Conservation (phyloP, 2,888 invertebrate species). For the Morinoia aosen region DNA sequence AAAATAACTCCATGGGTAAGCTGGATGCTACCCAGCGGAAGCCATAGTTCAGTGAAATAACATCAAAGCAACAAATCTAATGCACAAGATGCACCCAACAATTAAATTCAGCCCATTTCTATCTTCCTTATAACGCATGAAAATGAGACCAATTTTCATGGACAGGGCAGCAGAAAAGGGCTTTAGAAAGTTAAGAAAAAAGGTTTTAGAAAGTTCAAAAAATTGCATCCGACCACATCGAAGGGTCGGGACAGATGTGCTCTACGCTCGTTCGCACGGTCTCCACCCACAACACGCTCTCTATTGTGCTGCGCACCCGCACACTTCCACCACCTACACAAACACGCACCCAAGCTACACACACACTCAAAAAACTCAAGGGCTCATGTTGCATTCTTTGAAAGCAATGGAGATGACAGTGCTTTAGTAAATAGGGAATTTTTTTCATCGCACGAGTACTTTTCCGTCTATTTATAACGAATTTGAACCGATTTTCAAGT, state of each 20-base stretch:
- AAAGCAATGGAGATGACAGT: neutral
- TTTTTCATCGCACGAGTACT: neutral
- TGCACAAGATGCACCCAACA: neutral
- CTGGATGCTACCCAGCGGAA: neutral
- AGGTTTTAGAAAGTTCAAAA: neutral
- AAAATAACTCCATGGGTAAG: neutral
- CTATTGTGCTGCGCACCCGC: neutral
- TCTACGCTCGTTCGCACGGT: neutral
- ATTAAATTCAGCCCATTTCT: neutral
- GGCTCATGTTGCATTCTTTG: neutral
- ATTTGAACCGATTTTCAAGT: neutral
- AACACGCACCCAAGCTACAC: neutral
- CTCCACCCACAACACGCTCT: neutral
- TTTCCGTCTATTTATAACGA: neutral
- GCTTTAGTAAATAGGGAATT: neutral
- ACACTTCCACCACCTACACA: neutral
- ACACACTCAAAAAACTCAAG: constrained; percentile 12
- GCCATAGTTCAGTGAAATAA: neutral
- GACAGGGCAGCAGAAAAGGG: neutral
- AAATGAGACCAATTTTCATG: neutral
- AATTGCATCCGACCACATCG: neutral
- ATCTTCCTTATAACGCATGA: neutral
- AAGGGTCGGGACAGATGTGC: neutral
- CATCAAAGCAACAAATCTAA: neutral
- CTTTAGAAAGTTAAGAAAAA: neutral